Base-by-base conservation (phyloP, 1,140 invertebrate genomes). In the Cydia splendana region DNA sequence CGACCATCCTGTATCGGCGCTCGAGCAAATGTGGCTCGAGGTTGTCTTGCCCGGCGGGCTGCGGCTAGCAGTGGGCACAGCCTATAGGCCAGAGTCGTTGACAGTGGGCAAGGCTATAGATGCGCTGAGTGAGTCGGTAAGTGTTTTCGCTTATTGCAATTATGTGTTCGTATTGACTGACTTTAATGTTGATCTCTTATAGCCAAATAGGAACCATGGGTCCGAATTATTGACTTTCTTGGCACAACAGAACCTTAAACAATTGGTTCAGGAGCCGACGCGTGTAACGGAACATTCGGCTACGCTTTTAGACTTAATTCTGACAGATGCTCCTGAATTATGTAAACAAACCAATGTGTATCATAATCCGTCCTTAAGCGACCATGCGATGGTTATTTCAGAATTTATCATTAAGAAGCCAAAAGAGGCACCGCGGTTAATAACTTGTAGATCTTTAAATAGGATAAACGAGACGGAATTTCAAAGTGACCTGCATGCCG, bases 11-110 rank as follows among this genome's bases (percentile, higher is more conserved):
- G 5, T 15, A 4, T 75, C 78, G 0, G 7, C 34, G 10, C 57
- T 84, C 5, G 82, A 85, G 74, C 79, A 82, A 65, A 24, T 84
- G 18, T 85, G 84, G 81, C n/a, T 83, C n/a, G 78, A 79, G 45
- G 10, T 82, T 0, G 48, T 28, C 12, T 24, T 81, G 13, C 75
- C 65, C 12, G 34, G 67, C 24, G 78, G 75, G 18, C 24, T 15
- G 15, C 79, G 51, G 0, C 4, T 82, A 12, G 74, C 75, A 0
- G 30, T 85, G 1, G 84, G 82, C 10, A 85, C 82, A 6, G 81
- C 81, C 2, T 84, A 82, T 18, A 74, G 84, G 53, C 79, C 84
- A 3, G 79, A 80, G 7, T 76, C 76, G 18, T 28, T 82, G 12
- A 18, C 57, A 2, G 48, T 78, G 24, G 7, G 20, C 38, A 45